Evolutionary conservation across 2,888 invertebrate species (phyloP).

Genomic region (Apodemia zela): DNA sequence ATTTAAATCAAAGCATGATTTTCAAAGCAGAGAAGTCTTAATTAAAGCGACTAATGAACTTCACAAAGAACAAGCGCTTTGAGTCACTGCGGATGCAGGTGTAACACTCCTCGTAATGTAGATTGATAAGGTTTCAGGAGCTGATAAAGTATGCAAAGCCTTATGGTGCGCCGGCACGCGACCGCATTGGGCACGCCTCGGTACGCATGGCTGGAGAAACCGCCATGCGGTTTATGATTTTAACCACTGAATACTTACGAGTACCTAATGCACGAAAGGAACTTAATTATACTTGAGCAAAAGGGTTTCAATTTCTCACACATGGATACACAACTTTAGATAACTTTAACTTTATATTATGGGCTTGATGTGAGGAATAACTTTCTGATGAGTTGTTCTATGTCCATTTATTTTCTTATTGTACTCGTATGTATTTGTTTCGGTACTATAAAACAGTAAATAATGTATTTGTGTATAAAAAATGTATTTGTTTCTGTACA

Average conservation of each 20-base stretch:
- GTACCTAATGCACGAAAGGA: slow-evolving; percentile 18
- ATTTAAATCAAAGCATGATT: slow-evolving; percentile 11
- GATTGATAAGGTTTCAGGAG: slow-evolving; percentile 54
- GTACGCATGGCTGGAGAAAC: slow-evolving; percentile 46
- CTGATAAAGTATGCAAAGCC: slow-evolving; percentile 33
- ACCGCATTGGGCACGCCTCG: slow-evolving; percentile 46
- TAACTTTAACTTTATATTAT: not conserved
- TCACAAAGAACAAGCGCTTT: slow-evolving; percentile 18
- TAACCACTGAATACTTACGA: slow-evolving; percentile 22
- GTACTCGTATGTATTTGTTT: too few relatives aligned
- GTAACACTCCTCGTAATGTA: slow-evolving; percentile 32
- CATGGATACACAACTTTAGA: slow-evolving; percentile 14
- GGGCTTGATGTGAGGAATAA: not conserved
- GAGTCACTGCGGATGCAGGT: slow-evolving; percentile 30
- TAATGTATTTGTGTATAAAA: too few relatives aligned
- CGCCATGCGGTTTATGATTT: slow-evolving; percentile 42
- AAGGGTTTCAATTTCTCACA: slow-evolving; percentile 20
- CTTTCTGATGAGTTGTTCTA: not conserved
- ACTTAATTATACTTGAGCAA: slow-evolving; percentile 19
- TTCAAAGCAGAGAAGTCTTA: slow-evolving; percentile 5
- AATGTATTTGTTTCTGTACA: too few relatives aligned
- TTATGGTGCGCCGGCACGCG: slow-evolving; percentile 50
- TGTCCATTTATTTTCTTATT: not conserved
- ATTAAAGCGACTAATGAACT: slow-evolving; percentile 13
- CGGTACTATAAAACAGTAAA: too few relatives aligned